Base-by-base conservation (phyloP, 2,888 invertebrate species). In the Polydrusus tereticollis region DNA sequence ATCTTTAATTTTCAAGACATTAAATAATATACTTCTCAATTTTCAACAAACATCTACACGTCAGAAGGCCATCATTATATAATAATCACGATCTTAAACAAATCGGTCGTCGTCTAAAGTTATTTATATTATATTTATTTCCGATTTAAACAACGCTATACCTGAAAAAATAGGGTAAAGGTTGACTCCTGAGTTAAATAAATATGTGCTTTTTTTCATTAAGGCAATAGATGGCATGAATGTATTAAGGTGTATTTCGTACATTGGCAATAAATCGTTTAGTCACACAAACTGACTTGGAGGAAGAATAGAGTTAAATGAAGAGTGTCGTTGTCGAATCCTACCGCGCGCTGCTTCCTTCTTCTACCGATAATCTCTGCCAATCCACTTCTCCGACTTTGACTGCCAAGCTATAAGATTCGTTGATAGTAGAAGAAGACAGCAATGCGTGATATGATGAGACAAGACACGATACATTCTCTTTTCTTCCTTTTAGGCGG, bases 151-250 rank as follows among this genome's bases (percentile, higher is more conserved):
- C 73, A 73, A 69, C 69, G 16, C 66, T 71, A 77, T 78, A 78
- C 77, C 77, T 78, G 79, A 74, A 74, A 72, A 73, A 76, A 70
- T 74, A 76, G 73, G 77, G 75, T 47, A 72, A 65, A 21, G 81
- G 82, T 82, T 82, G 82, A 82, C 82, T 82, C 82, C 82, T 78
- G 80, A 80, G 80, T 45, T 79, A 81, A 82, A 80, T 62, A 76
- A 79, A 80, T 81, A 81, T 83, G 81, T 83, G 81, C 80, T 69
- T 81, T 80, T n/a, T 77, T 66, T 79, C 60, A 73, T 75, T 80
- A 80, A 80, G 79, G 79, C 80, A 80, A 75, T 79, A 78, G 79
- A 79, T 78, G 80, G 79, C 77, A 75, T 77, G 78, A 33, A 18
- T 3, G 6, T 55, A 10, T 55, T 18, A 55, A 55, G 16, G 29